These are phyloP conservation scores for Gryllus bimaculatus DNA, from an alignment of 1,140 invertebrate genomes.

Conservation along the genomic window DNA sequence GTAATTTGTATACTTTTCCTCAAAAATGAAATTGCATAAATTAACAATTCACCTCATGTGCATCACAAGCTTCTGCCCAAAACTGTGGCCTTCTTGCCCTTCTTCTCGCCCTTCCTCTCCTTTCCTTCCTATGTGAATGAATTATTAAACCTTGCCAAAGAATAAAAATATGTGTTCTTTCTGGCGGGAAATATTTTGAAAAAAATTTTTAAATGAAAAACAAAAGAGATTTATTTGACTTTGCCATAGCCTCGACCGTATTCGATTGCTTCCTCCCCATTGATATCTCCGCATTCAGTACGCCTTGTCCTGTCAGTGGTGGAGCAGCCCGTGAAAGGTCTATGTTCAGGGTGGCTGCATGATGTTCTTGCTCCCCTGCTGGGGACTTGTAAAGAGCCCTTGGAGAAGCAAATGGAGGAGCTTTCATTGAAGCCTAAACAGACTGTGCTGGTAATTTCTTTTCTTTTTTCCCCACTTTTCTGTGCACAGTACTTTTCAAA, in stretches of 20 bases:
- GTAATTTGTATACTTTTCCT: no score
- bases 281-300: constrained; percentile 21
- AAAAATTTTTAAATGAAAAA: neutral
- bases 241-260: constrained; percentile 53
- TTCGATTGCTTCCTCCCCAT: constrained; percentile 62
- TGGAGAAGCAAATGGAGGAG: neutral
- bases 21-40: no score
- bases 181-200: neutral
- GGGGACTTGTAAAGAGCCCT: neutral
- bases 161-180: neutral
- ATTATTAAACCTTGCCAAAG: neutral
- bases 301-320: constrained; percentile 15
- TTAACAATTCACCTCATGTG: no score
- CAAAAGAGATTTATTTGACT: neutral
- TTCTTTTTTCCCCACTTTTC: neutral
- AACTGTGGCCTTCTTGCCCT: no score
- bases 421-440: neutral
- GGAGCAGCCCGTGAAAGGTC: constrained; percentile 42
- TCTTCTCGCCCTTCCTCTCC: neutral
- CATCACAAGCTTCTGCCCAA: no score
- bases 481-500: neutral
- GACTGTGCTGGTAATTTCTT: neutral
- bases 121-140: neutral
- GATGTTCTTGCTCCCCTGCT: constrained; percentile 25
- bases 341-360: constrained; percentile 58